Percentiles rank a stretch among this genome's conserved stretches.
Evolutionary conservation across 2,113 vertebrate species (phyloP).

Genomic region (Acrocephalus kingi): DNA sequence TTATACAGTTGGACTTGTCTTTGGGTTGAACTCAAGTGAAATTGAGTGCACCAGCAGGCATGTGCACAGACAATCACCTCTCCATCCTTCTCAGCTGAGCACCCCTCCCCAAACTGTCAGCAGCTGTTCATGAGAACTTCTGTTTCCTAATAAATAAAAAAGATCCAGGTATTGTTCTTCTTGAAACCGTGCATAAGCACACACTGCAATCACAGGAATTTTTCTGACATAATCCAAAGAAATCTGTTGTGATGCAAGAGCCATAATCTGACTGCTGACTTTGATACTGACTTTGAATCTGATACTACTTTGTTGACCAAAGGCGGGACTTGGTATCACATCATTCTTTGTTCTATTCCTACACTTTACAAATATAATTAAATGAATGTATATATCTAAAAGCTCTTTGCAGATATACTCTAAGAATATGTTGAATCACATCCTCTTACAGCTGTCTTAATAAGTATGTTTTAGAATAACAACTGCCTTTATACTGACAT

Average conservation of each 20-base stretch:
- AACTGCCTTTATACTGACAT: neutral
- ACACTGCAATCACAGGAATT: neutral
- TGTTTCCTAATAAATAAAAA: neutral
- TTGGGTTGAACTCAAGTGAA: neutral
- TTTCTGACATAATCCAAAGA: neutral
- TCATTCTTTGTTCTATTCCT: neutral
- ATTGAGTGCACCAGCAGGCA: neutral
- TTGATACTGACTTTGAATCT: too few relatives aligned
- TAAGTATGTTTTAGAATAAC: neutral
- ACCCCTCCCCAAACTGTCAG: neutral
- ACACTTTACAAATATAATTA: neutral
- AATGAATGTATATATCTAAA: neutral
- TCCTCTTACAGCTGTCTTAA: neutral
- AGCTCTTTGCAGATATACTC: neutral
- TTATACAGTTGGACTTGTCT: neutral
- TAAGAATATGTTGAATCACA: neutral
- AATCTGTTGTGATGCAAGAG: neutral
- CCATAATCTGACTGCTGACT: neutral
- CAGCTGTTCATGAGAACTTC: neutral
- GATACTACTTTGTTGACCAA: neutral
- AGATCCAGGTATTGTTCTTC: neutral
- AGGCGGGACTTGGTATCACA: neutral
- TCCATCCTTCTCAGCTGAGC: neutral
- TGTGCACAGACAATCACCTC: neutral
- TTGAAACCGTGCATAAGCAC: neutral